Evolutionary conservation across 2,888 invertebrate genomes (phyloP).

Genomic region (Liopterus haemorrhoidalis): DNA sequence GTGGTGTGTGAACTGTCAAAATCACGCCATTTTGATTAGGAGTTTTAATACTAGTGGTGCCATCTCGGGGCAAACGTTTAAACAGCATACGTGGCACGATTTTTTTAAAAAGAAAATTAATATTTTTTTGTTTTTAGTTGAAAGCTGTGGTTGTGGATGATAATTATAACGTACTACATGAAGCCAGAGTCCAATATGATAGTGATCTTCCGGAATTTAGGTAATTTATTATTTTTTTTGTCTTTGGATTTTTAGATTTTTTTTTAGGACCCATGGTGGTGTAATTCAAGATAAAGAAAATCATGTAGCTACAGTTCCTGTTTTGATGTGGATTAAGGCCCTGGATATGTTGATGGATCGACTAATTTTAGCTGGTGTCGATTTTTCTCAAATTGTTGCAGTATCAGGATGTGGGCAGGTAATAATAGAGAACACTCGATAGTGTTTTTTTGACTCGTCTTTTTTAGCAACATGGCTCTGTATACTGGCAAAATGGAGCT

Average conservation of each 20-base stretch:
- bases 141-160: constrained; percentile 82
- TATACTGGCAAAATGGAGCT: constrained; percentile 86
- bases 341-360: constrained; percentile 85
- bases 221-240: constrained; percentile 44
- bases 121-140: constrained; percentile 60
- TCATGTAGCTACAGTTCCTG: constrained; percentile 67
- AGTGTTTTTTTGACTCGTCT: constrained; percentile 7
- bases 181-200: constrained; percentile 84
- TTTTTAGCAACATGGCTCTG: constrained; percentile 90
- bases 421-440: constrained; percentile 29
- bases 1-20: constrained; percentile 10
- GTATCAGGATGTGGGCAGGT: constrained; percentile 92
- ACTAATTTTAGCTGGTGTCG: constrained; percentile 72
- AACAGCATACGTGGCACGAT: too few species aligned
- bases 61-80: neutral
- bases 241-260: neutral
- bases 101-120: too few species aligned
- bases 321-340: constrained; percentile 93
- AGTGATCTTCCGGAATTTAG: constrained; percentile 88
- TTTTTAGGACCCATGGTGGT: constrained; percentile 56
- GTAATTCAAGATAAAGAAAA: constrained; percentile 50
- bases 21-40: constrained; percentile 12
- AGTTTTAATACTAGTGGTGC: constrained; percentile 4
- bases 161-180: constrained; percentile 64
- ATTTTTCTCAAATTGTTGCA: constrained; percentile 75